phyloP scores from a whole-genome alignment of 2,113 vertebrate species.

The Scatophagus argus region DNA sequence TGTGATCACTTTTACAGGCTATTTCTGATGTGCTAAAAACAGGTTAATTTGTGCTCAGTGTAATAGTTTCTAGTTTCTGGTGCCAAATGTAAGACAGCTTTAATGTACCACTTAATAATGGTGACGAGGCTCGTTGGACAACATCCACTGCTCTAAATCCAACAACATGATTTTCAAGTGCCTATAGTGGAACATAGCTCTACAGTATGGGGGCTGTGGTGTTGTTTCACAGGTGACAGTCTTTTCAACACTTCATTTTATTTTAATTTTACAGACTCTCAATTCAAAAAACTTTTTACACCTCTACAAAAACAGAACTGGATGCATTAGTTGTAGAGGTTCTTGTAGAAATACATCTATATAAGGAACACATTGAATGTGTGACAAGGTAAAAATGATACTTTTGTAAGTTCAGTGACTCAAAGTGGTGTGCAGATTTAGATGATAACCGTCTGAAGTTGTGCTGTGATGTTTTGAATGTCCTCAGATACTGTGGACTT shows the following conservation, averaged over 20 bases:
- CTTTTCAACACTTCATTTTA: constrained; percentile 17
- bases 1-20: constrained; percentile 10
- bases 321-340: background rate
- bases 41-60: constrained; percentile 29
- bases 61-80: constrained; percentile 2
- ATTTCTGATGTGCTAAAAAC: constrained; percentile 33
- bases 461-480: background rate
- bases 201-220: constrained; percentile 16
- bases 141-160: constrained; percentile 43
- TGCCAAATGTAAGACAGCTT: constrained; percentile 57
- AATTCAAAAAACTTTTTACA: background rate
- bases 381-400: background rate
- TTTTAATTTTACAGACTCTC: constrained; percentile 32
- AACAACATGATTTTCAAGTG: constrained; percentile 32
- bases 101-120: constrained; percentile 43
- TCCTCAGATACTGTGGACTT: constrained; percentile 4
- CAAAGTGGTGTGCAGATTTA: background rate
- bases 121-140: constrained; percentile 39
- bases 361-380: background rate
- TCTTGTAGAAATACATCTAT: background rate
- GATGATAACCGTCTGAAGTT: background rate
- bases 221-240: constrained; percentile 31
- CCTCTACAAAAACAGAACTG: background rate
- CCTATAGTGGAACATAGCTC: constrained; percentile 12
- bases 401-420: background rate